phyloP scores from a whole-genome alignment of 2,888 invertebrate species.

The Hydroisotoma schaefferi region DNA sequence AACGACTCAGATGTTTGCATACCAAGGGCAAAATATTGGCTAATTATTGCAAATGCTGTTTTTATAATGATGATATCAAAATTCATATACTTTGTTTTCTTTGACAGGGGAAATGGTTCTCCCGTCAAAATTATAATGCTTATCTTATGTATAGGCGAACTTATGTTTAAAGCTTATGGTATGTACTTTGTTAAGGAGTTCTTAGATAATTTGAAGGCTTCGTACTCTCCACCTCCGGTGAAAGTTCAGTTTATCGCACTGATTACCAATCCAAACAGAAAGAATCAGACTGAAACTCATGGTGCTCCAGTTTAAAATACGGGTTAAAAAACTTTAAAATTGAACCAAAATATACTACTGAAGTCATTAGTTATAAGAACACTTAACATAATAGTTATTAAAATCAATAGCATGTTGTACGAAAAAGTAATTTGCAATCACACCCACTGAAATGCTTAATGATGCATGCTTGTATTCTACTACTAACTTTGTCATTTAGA shows the following conservation, averaged over 20 bases:
- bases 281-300: background rate
- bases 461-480: too few species aligned
- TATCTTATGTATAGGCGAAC: slow-evolving; percentile 23
- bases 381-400: too few species aligned
- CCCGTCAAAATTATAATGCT: slow-evolving; percentile 19
- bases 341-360: too few species aligned
- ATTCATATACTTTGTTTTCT: slow-evolving; percentile 31
- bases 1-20: slow-evolving; percentile 22
- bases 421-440: too few species aligned
- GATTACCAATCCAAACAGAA: background rate
- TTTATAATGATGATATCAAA: slow-evolving; percentile 31
- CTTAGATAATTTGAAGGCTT: slow-evolving; percentile 30
- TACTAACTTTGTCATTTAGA: too few species aligned
- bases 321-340: too few species aligned
- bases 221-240: slow-evolving; percentile 18
- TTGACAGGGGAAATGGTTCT: slow-evolving; percentile 27
- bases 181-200: slow-evolving; percentile 35
- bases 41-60: slow-evolving; percentile 23
- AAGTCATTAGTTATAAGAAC: too few species aligned
- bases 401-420: too few species aligned
- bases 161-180: slow-evolving; percentile 27
- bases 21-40: slow-evolving; percentile 20
- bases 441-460: too few species aligned
- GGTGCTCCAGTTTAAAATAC: too few species aligned
- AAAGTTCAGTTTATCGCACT: background rate